Evolutionary conservation across 2,888 invertebrate genomes (phyloP), one percentile per base, ranked within the genome.

Genomic region (Odontothrips loti): DNA sequence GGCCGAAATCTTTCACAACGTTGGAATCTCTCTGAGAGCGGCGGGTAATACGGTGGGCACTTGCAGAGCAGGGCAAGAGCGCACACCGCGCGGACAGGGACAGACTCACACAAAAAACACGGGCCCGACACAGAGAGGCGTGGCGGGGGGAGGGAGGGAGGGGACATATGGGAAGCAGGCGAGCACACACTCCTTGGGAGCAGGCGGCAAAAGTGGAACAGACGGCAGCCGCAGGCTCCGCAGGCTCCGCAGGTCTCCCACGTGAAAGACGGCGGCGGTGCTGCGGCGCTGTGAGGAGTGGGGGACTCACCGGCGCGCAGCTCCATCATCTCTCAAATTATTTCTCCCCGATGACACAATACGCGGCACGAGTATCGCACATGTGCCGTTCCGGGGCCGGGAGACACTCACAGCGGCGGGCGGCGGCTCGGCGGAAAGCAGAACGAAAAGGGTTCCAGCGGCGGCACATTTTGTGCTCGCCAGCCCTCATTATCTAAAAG

Each of bases 201-300:
- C 68, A 27, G 68, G 27, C 68, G 68, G 68, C 68, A 75, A 27
- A 75, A 75, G 68, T 75, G 68, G 68, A 75, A 27, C 68, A 75
- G 27, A n/a, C 34, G 6, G 34, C 34, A 43, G 6, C 34, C 2
- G 34, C 34, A 43, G 34, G 34, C 34, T 43, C 34, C 34, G 3
- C 34, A 6, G 3, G 34, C 34, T 2, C 34, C 34, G 34, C 34
- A 2, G 34, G 34, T 43, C 34, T 43, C 34, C 34, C 34, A 43
- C 6, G 34, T 43, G 34, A 43, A 43, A 43, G 34, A 6, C 34
- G 34, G 34, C 34, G 3, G 34, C 34, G 34, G 34, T 2, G 3
- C 34, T 43, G 34, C n/a, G 34, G 6, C 34, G 6, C 34, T 2
- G 34, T 2, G 34, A 43, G 34, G 34, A 6, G 34, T 43, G 34